Evolutionary conservation across 2,113 vertebrate species (phyloP).

Genomic region (Hydropotes inermis): DNA sequence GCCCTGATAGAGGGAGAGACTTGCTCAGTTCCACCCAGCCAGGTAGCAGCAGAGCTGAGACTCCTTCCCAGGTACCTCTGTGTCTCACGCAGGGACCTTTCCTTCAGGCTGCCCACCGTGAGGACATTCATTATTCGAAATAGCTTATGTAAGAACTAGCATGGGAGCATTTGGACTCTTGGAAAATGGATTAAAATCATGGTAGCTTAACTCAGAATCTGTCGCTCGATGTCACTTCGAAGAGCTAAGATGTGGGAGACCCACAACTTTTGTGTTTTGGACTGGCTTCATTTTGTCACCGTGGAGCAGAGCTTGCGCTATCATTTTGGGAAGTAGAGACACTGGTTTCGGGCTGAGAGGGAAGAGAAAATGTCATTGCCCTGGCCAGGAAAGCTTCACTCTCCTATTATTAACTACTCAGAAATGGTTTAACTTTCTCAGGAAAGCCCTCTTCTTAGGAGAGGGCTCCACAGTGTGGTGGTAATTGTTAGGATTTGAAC

Average conservation of each 20-base stretch:
- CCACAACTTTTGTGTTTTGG: background rate
- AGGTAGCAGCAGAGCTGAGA: background rate
- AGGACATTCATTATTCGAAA: background rate
- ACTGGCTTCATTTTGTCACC: background rate
- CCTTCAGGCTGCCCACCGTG: background rate
- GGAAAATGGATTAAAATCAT: background rate
- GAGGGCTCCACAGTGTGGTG: background rate
- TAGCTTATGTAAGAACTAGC: background rate
- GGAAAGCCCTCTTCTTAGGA: background rate
- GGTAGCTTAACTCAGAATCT: background rate
- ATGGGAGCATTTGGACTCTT: background rate
- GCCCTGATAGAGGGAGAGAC: background rate
- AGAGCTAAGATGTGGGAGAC: background rate
- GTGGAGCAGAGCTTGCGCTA: background rate
- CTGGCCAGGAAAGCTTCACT: background rate
- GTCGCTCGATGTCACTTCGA: background rate
- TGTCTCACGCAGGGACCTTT: background rate
- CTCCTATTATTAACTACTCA: background rate
- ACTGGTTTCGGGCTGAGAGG: background rate
- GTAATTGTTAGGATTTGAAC: background rate
- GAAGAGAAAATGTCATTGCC: background rate
- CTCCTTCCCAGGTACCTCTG: background rate
- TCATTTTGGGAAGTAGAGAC: background rate
- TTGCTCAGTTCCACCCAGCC: background rate
- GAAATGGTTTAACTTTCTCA: background rate